These are phyloP conservation scores for Varanus salvator DNA, from an alignment of 2,113 vertebrate species.

Conservation along the genomic window DNA sequence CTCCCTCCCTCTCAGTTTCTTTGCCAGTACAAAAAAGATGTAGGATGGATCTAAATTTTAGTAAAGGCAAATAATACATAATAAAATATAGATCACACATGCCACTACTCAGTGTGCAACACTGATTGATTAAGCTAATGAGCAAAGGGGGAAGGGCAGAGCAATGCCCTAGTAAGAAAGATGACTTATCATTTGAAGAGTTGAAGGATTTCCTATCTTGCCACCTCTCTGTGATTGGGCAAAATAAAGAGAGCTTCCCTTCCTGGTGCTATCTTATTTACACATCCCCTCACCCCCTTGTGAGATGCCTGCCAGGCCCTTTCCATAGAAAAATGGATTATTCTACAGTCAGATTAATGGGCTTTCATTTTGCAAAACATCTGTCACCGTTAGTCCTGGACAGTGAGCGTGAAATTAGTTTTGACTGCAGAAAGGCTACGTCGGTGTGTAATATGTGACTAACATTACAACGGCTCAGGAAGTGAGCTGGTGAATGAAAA, in stretches of 20 bases:
- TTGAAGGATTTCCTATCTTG: rapidly evolving
- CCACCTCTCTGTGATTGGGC: background rate
- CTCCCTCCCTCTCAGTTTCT: background rate
- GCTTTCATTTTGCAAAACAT: constrained; percentile 81
- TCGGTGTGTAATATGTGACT: constrained; percentile 57
- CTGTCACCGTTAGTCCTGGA: constrained; percentile 82
- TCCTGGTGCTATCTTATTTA: constrained; percentile 38
- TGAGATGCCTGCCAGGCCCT: constrained; percentile 67
- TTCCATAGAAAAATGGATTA: constrained; percentile 79
- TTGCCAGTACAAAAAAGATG: background rate
- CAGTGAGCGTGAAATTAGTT: constrained; percentile 82
- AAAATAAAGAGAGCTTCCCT: constrained; percentile 7
- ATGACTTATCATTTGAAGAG: background rate
- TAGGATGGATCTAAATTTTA: background rate
- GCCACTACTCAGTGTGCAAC: background rate
- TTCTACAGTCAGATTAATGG: constrained; percentile 81
- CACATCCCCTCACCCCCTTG: constrained; percentile 31
- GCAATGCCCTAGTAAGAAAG: background rate
- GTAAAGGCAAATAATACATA: background rate
- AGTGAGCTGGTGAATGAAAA: constrained; percentile 46
- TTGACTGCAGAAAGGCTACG: constrained; percentile 64
- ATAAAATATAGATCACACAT: background rate
- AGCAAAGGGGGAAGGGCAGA: background rate
- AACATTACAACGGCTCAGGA: constrained; percentile 54
- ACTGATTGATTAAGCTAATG: background rate